Evolutionary conservation across 2,888 invertebrate species (phyloP).

Genomic region (Acholoe squamosa): DNA sequence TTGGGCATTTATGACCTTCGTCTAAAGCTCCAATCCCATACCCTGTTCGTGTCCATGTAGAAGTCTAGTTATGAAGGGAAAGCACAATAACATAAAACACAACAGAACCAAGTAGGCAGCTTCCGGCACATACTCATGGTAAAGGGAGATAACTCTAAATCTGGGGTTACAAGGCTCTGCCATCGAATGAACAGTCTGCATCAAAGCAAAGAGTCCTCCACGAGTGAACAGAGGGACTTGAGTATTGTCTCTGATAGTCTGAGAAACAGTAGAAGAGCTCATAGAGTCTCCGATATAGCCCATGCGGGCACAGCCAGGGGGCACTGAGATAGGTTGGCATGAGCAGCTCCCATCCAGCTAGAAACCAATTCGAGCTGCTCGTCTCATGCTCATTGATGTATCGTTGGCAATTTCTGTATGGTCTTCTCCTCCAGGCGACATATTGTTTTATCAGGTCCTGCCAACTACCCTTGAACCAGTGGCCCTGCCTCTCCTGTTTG

Average conservation of each 20-base stretch:
- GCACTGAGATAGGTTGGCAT: neutral
- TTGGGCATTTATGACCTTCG: too few species aligned
- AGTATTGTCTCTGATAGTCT: slow-evolving; percentile 21
- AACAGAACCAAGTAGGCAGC: neutral
- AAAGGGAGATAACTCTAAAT: neutral
- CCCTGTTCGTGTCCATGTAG: too few species aligned
- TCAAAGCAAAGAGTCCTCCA: neutral
- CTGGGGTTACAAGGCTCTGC: neutral
- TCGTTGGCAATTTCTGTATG: neutral
- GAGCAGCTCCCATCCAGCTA: slow-evolving; percentile 11
- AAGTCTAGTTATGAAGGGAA: too few species aligned
- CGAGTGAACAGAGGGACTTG: neutral
- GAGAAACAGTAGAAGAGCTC: neutral
- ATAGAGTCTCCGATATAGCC: neutral
- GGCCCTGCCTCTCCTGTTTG: neutral
- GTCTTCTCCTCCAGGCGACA: neutral
- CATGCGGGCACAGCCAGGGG: neutral
- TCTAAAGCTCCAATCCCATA: too few species aligned
- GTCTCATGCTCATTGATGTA: slow-evolving; percentile 19
- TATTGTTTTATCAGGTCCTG: slow-evolving; percentile 8
- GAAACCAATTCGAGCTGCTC: neutral
- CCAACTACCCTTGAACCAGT: slow-evolving; percentile 11
- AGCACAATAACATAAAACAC: too few species aligned
- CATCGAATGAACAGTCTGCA: neutral
- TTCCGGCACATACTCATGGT: slow-evolving; percentile 14